A percentile compares a stretch with the other conserved stretches of the same genome.
These are phyloP conservation scores for Drosophila grimshawi DNA, from an alignment of 1,140 invertebrate genomes.

Conservation along the genomic window DNA sequence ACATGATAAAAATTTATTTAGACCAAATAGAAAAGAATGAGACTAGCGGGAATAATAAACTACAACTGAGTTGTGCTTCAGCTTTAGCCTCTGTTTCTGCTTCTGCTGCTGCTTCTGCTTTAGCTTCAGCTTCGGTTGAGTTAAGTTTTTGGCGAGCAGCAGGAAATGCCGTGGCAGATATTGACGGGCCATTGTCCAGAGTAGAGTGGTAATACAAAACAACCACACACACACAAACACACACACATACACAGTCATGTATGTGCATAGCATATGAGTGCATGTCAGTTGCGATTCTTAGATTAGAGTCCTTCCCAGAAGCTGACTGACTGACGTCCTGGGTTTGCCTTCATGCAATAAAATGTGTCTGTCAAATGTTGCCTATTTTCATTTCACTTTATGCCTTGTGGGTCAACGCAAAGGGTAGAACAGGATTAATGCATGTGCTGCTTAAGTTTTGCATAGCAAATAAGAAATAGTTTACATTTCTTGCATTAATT, in stretches of 20 bases:
- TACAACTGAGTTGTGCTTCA: constrained; percentile 44
- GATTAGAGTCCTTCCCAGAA: constrained; percentile 16
- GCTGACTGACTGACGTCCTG: constrained; percentile 3
- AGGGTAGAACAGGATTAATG: constrained; percentile 18
- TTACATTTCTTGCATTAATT: not conserved
- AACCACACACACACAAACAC: constrained; percentile 17
- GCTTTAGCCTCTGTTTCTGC: not conserved
- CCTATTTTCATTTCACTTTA: constrained; percentile 24
- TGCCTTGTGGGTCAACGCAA: constrained; percentile 12
- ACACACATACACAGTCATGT: not conserved
- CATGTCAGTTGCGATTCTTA: constrained; percentile 31
- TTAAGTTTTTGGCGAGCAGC: constrained; percentile 16
- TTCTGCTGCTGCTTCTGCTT: no score
- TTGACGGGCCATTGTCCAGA: constrained; percentile 48
- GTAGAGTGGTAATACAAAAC: constrained; percentile 24
- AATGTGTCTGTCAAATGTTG: constrained; percentile 78
- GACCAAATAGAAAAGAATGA: constrained; percentile 81
- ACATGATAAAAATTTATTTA: constrained; percentile 83
- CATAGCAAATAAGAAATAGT: not conserved
- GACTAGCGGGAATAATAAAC: constrained; percentile 80
- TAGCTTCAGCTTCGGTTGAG: constrained; percentile 12
- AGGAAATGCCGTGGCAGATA: constrained; percentile 37
- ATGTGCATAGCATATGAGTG: constrained; percentile 28
- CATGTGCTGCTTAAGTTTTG: constrained; percentile 2
- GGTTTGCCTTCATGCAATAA: constrained; percentile 67